These are phyloP conservation scores for Scatophagus argus DNA, from an alignment of 2,113 vertebrate genomes.

Conservation along the genomic window DNA sequence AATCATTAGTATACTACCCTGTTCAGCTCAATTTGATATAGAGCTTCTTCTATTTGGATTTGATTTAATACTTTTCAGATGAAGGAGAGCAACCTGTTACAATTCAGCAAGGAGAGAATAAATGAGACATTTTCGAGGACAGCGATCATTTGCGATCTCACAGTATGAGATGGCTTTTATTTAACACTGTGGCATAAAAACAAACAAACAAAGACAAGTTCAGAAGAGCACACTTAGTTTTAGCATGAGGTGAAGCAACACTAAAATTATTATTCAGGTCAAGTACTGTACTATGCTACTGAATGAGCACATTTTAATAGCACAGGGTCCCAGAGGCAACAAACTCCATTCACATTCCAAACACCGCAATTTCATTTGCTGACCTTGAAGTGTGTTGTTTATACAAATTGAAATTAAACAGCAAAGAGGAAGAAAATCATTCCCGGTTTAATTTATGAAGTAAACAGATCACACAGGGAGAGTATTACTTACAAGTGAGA, in stretches of 20 bases:
- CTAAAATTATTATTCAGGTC: slow-evolving; percentile 80
- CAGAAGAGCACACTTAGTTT: slow-evolving; percentile 32
- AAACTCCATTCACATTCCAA: slow-evolving; percentile 72
- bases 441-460: slow-evolving; percentile 68
- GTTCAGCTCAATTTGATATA: background rate
- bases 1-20: slow-evolving; percentile 32
- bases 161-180: background rate
- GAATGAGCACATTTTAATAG: slow-evolving; percentile 80
- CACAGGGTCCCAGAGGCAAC: slow-evolving; percentile 69
- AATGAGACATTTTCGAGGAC: background rate
- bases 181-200: slow-evolving; percentile 1
- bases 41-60: no score
- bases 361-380: slow-evolving; percentile 70
- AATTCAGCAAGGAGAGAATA: background rate
- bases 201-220: slow-evolving; percentile 40
- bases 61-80: background rate
- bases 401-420: slow-evolving; percentile 78
- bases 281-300: slow-evolving; percentile 63
- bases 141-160: slow-evolving; percentile 18
- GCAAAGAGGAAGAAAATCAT: slow-evolving; percentile 68
- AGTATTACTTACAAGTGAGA: slow-evolving; percentile 54
- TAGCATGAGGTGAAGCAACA: slow-evolving; percentile 38
- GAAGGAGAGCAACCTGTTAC: background rate
- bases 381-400: slow-evolving; percentile 81
- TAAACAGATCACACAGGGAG: slow-evolving; percentile 65